A percentile compares a stretch with the other conserved stretches of the same genome.
Conservation (phyloP, 2,797 vertebrate genomes). For the Rousettus madagascariensis region DNA sequence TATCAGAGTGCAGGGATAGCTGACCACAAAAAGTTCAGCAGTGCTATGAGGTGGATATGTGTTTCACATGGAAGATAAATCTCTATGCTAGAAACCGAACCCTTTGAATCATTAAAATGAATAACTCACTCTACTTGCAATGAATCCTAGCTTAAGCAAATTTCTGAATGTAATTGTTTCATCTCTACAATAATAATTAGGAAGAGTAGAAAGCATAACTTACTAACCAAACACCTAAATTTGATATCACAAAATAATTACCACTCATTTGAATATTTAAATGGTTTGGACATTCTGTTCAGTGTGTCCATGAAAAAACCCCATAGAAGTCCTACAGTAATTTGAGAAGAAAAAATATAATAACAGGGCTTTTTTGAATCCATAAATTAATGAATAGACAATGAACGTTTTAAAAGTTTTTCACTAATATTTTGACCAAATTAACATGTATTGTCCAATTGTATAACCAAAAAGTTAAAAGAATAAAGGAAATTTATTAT, state of each 20-base stretch:
- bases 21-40: background rate
- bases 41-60: background rate
- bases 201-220: background rate
- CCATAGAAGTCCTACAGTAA: background rate
- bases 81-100: background rate
- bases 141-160: background rate
- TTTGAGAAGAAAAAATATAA: background rate
- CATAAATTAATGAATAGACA: background rate
- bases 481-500: background rate
- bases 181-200: background rate
- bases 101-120: background rate
- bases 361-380: background rate
- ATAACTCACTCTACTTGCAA: background rate
- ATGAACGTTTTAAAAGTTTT: conserved; percentile 6
- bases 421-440: background rate
- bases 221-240: background rate
- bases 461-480: background rate
- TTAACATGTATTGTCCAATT: background rate
- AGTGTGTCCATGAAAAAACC: background rate
- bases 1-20: background rate
- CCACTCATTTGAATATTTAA: background rate
- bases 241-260: conserved; percentile 19
- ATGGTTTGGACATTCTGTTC: background rate
- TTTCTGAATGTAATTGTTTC: background rate
- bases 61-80: background rate